Base-by-base conservation (phyloP, 2,113 vertebrate genomes). In the Lamprotornis superbus region DNA sequence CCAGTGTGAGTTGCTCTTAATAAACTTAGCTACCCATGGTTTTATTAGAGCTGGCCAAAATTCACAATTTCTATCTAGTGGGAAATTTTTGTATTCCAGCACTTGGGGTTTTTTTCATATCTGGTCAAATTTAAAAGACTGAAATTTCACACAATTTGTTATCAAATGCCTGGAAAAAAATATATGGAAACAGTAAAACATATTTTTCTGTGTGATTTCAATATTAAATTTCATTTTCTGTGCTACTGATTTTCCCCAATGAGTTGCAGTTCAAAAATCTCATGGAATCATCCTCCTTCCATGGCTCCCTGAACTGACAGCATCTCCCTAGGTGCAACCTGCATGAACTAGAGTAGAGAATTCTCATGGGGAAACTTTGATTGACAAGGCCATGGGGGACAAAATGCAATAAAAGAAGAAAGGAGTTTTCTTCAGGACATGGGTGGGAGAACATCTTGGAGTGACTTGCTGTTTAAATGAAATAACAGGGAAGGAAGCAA, bases 351-450 rank as follows among this genome's bases (percentile, higher is more conserved):
- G 39, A 9, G 33, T 20, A 49, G 60, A 90, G 73, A 86, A 63
- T 71, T 95, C 69, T 87, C 49, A 27, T 15, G 44, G 56, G 56
- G 8, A 77, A 92, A 82, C 68, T 81, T 49, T 79, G 71, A 92
- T 89, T 3, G 28, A 78, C 83, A 94, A 84, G 86, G 93, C 93
- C 93, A 53, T 19, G 39, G 16, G 77, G 83, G 73, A 94, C 30
- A 18, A 75, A 93, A 90, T 78, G 76, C 73, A 97, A 95, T 95
- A 94, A 92, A 78, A 75, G 31, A 65, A 63, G 75, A 74, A 92
- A 83, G 28, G 47, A 78, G 44, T 87, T 95, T 93, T 81, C 93
- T 93, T 81, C 64, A 75, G 89, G 73, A 89, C 55, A 59, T 22
- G 52, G 69, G 33, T 87, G 14, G 61, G 67, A 89, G 83, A 93